phyloP scores from a whole-genome alignment of 2,113 vertebrate species.

The Microcebus jonahi region DNA sequence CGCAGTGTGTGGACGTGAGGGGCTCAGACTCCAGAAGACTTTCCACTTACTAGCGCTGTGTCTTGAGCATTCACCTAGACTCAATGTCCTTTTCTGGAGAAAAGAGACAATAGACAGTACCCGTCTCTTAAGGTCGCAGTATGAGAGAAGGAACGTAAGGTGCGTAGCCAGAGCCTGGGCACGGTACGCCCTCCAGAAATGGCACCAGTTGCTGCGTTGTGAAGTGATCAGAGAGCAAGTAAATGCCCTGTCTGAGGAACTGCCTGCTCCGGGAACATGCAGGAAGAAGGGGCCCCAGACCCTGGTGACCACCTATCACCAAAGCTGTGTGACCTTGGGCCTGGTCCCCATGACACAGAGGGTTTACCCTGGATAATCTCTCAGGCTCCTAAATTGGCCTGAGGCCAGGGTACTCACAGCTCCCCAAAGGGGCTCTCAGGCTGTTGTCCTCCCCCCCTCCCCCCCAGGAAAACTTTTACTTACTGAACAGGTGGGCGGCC shows the following conservation, averaged over 20 bases:
- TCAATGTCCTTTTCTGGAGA: neutral
- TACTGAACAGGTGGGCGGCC: neutral
- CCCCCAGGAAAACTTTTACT: neutral
- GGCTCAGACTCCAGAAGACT: neutral
- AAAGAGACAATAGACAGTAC: neutral
- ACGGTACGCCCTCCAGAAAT: neutral
- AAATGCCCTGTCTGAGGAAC: neutral
- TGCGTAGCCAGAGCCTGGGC: neutral
- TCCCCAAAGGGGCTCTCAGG: neutral
- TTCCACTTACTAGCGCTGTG: neutral
- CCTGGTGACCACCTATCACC: neutral
- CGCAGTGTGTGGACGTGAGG: neutral
- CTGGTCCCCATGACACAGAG: neutral
- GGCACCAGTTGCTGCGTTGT: rapidly evolving
- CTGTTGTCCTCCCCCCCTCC: neutral
- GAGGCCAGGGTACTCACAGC: neutral
- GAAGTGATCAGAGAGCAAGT: neutral
- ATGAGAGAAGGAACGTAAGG: neutral
- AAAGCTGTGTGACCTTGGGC: neutral
- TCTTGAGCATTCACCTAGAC: neutral
- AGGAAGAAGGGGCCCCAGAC: too few relatives aligned
- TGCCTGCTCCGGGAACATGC: neutral
- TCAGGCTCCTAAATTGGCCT: neutral
- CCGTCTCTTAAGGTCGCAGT: neutral
- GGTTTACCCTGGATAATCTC: neutral